Conservation (phyloP, 2,888 invertebrate species). For the Cyclophora punctaria region DNA sequence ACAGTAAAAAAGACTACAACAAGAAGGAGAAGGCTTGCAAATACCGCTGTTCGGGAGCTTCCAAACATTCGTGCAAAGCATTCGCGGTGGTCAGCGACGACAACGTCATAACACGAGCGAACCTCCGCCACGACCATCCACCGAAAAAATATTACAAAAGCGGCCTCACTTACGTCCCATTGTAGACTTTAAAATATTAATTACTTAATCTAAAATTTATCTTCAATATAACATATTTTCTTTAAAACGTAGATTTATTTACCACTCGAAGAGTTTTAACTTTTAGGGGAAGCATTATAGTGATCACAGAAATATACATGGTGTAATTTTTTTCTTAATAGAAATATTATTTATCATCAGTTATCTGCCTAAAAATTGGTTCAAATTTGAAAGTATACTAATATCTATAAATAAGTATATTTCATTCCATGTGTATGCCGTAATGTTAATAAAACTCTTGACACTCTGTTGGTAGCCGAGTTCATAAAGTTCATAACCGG, state of each 20-base stretch:
- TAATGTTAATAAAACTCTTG: not conserved
- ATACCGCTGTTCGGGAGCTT: conserved; percentile 1
- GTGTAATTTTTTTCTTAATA: no score
- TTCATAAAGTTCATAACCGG: conserved; percentile 8
- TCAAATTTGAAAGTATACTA: not conserved
- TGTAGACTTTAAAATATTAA: no score
- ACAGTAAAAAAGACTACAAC: not conserved
- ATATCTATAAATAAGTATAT: not conserved
- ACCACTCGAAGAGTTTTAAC: no score
- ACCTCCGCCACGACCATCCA: conserved; percentile 8
- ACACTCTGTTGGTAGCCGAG: conserved; percentile 6
- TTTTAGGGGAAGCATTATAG: no score
- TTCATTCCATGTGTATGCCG: not conserved
- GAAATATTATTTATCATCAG: no score
- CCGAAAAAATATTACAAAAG: conserved; percentile 1
- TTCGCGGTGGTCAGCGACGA: conserved; percentile 2
- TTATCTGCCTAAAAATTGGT: not conserved
- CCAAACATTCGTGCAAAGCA: conserved; percentile 4
- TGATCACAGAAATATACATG: no score
- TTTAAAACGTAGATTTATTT: no score
- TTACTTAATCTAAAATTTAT: no score
- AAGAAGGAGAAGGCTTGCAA: not conserved
- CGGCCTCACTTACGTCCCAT: no score
- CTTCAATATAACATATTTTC: no score
- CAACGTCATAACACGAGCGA: conserved; percentile 2